Conservation (phyloP, 2,888 invertebrate species). For the Fragum whitleyi region DNA sequence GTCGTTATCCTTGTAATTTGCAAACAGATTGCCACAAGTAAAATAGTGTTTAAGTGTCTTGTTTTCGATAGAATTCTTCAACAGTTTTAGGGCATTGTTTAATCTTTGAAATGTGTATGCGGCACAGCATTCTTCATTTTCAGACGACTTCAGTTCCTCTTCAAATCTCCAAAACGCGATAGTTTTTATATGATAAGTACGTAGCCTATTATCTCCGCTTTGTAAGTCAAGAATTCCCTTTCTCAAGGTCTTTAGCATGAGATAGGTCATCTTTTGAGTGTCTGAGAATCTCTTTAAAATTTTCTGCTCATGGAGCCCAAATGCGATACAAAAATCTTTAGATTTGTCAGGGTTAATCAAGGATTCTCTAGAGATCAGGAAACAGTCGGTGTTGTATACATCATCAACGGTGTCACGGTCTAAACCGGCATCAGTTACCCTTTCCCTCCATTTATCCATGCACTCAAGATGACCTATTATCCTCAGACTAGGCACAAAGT, state of each 20-base stretch:
- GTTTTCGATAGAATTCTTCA: neutral
- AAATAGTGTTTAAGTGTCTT: conserved; percentile 4
- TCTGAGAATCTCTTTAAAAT: conserved; percentile 40
- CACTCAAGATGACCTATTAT: conserved; percentile 48
- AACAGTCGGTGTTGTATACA: conserved; percentile 53
- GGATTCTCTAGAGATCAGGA: conserved; percentile 59
- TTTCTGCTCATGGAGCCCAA: conserved; percentile 59
- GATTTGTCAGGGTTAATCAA: conserved; percentile 36
- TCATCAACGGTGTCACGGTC: conserved; percentile 25
- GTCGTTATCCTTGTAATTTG: neutral
- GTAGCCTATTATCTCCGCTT: conserved; percentile 7
- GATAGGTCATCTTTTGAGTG: conserved; percentile 46
- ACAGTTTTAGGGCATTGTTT: too few species aligned
- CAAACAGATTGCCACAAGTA: conserved; percentile 4
- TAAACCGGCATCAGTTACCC: neutral
- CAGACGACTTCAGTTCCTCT: neutral
- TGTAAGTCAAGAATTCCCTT: conserved; percentile 38
- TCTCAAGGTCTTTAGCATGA: conserved; percentile 55
- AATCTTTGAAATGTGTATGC: neutral
- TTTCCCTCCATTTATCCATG: conserved; percentile 50
- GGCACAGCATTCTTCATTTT: too few species aligned
- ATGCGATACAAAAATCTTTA: conserved; percentile 63
- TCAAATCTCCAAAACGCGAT: neutral
- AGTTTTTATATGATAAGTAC: conserved; percentile 19
- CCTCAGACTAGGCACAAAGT: conserved; percentile 61